Evolutionary conservation across 2,113 vertebrate species (phyloP), one percentile per base, ranked within the genome.

Genomic region (Peromyscus polionotus): DNA sequence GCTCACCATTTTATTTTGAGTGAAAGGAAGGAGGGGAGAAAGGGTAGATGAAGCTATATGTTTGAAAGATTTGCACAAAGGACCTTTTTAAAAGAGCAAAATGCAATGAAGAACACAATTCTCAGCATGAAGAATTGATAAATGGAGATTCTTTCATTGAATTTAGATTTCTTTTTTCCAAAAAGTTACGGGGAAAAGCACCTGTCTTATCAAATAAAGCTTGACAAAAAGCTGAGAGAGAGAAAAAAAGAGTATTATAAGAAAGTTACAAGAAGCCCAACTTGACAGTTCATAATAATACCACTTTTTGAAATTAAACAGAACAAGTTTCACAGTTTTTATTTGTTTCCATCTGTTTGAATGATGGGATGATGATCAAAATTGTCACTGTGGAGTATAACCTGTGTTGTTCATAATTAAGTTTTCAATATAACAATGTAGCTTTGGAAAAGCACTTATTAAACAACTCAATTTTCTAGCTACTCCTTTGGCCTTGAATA

Each of bases 1-100:
- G 98, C 98, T 98, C 39, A 17, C 81, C 97, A 83, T 97, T 98
- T 98, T 96, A 91, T 96, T 96, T 95, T 92, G 97, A 98, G 91
- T 97, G 98, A 98, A 98, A 96, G 97, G 81, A 97, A 95, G 88
- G 86, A 95, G 84, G 61, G 61, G 51, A 93, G 54, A 83, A 31
- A 75, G 36, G 72, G 48, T 42, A 22, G 33, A 94, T 93, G 80
- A 93, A 97, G 42, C 0, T 7, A 6, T n/a, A 20, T 92, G n/a
- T 96, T 96, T 98, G 93, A 96, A 97, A 97, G 93, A 89, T 92
- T 84, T 54, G 54, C 16, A 24, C 67, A 96, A 96, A 97, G 57
- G 10, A 26, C 48, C 59, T 85, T 79, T 92, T 84, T 79, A 86
- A 67, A 65, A 85, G n/a, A 90, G 94, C 77, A 88, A 86, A 98